Percentiles rank a stretch among this genome's conserved stretches.
phyloP scores from a whole-genome alignment of 2,797 vertebrate species.

The Squalus acanthias region DNA sequence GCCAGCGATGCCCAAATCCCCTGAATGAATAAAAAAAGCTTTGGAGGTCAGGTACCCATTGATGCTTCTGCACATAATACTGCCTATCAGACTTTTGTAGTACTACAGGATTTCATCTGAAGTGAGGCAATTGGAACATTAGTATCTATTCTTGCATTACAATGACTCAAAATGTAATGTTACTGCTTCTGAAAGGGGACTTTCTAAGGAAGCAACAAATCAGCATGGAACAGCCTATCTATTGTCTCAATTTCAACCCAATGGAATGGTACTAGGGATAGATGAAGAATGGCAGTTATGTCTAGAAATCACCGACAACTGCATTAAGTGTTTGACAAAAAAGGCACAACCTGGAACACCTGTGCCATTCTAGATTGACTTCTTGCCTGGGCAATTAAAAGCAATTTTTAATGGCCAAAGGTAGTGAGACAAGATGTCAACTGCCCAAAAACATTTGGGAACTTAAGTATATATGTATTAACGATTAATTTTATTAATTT shows the following conservation, averaged over 20 bases:
- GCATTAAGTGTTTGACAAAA: neutral
- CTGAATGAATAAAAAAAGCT: neutral
- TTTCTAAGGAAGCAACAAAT: neutral
- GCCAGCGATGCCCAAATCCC: no score
- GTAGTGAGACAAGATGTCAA: neutral
- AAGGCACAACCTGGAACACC: neutral
- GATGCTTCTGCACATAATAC: no score
- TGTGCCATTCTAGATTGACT: neutral
- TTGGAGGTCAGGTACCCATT: neutral
- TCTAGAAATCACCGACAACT: neutral
- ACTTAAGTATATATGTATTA: neutral
- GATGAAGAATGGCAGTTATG: neutral
- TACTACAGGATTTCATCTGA: neutral
- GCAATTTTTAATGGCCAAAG: neutral
- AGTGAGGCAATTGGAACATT: neutral
- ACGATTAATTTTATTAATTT: conserved; percentile 30
- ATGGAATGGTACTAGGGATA: neutral
- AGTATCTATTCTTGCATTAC: neutral
- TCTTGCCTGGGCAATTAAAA: neutral
- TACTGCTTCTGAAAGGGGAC: neutral
- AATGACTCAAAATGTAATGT: neutral
- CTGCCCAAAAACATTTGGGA: neutral
- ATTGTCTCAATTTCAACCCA: neutral
- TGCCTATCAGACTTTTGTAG: neutral
- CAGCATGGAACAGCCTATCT: neutral